A percentile compares a stretch with the other conserved stretches of the same genome.
phyloP scores from a whole-genome alignment of 1,140 invertebrate genomes.

The Platorchestia sp. region DNA sequence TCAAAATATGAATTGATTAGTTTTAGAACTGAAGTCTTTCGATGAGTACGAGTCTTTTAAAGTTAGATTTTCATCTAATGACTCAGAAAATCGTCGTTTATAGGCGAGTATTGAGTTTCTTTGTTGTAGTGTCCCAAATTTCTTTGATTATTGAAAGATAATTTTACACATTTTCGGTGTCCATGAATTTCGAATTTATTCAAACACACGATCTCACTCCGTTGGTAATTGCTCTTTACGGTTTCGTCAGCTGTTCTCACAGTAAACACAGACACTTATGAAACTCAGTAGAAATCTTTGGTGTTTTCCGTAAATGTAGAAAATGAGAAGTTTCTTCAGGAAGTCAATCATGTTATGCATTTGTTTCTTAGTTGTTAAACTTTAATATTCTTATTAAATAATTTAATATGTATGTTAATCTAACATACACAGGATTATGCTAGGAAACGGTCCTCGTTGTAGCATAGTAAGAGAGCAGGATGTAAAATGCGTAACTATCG shows the following conservation, averaged over 20 bases:
- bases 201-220: neutral
- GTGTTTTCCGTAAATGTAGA: neutral
- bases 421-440: neutral
- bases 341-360: neutral
- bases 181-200: neutral
- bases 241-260: neutral
- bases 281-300: neutral
- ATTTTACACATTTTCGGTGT: neutral
- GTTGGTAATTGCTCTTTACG: neutral
- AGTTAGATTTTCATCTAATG: no score
- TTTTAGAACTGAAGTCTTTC: no score
- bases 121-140: no score
- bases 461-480: no score
- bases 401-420: no score
- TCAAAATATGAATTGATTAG: no score
- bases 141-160: no score
- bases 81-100: no score
- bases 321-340: neutral
- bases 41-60: no score
- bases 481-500: no score
- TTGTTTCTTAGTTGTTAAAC: neutral
- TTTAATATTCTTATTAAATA: no score
- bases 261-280: neutral
- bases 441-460: neutral
- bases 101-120: no score